phyloP scores from a whole-genome alignment of 2,888 invertebrate genomes.

The Apamea epomidion region DNA sequence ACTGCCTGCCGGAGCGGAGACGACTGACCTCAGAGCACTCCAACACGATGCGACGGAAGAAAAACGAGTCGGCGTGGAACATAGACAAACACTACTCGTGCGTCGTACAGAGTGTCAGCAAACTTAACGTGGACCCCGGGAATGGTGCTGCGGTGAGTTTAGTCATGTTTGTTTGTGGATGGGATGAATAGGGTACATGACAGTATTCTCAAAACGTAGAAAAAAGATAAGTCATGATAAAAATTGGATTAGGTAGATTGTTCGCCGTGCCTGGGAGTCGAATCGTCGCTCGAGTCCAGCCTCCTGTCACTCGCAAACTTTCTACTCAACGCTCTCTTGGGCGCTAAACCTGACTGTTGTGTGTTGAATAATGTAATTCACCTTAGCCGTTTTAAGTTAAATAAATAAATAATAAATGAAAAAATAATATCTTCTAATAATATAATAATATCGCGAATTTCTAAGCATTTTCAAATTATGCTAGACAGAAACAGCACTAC shows the following conservation, averaged over 20 bases:
- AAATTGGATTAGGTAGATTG: no score
- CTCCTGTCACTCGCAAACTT: no score
- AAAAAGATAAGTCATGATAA: no score
- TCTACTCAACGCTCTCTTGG: no score
- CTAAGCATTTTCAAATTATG: neutral
- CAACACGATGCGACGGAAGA: slow-evolving; percentile 93
- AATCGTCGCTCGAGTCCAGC: no score
- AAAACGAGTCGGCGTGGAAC: slow-evolving; percentile 93
- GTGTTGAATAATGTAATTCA: no score
- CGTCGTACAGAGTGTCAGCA: slow-evolving; percentile 92
- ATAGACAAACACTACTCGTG: slow-evolving; percentile 93
- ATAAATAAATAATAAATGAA: no score
- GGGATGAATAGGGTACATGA: neutral
- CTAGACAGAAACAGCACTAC: neutral
- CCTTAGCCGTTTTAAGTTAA: no score
- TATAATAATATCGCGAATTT: neutral
- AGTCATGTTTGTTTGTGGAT: neutral
- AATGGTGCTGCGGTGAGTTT: slow-evolving; percentile 92
- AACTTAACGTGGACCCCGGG: slow-evolving; percentile 95
- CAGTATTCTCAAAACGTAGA: no score
- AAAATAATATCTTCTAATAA: neutral
- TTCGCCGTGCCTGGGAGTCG: no score
- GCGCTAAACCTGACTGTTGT: no score
- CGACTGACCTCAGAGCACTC: slow-evolving; percentile 90
- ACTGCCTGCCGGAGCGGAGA: slow-evolving; percentile 86